phyloP scores from a whole-genome alignment of 2,113 vertebrate genomes.

The Athene noctua region DNA sequence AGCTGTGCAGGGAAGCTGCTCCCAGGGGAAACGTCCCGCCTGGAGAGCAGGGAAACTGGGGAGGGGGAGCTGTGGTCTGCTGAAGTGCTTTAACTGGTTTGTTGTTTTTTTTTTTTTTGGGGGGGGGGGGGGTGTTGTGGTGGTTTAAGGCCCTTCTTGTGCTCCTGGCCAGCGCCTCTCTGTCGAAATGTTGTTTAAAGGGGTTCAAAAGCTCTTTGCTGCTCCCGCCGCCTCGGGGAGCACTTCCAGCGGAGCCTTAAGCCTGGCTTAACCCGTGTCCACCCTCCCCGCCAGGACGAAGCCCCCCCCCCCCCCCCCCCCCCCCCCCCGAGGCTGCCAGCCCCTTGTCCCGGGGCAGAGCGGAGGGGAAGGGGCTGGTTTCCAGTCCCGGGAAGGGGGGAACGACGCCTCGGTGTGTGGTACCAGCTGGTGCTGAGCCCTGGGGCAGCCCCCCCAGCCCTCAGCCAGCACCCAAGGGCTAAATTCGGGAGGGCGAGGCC shows the following conservation, averaged over 20 bases:
- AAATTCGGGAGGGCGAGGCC: neutral
- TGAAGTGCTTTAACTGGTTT: neutral
- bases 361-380: neutral
- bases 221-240: neutral
- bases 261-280: neutral
- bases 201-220: neutral
- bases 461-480: neutral
- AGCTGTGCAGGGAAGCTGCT: neutral
- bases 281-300: neutral
- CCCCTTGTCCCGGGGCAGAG: neutral
- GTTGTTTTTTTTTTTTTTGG: too few species aligned
- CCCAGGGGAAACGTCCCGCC: neutral
- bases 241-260: neutral
- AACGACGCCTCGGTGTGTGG: too few species aligned
- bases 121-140: neutral
- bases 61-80: fast-evolving
- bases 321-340: too few species aligned
- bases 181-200: neutral
- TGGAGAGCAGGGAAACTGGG: neutral
- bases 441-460: neutral
- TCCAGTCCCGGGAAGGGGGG: too few species aligned
- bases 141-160: neutral
- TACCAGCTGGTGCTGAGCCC: neutral
- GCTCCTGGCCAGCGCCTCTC: neutral
- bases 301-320: neutral